These are phyloP conservation scores for Pocillopora verrucosa DNA, from an alignment of 64 coral and sea anemone genomes.

Conservation along the genomic window DNA sequence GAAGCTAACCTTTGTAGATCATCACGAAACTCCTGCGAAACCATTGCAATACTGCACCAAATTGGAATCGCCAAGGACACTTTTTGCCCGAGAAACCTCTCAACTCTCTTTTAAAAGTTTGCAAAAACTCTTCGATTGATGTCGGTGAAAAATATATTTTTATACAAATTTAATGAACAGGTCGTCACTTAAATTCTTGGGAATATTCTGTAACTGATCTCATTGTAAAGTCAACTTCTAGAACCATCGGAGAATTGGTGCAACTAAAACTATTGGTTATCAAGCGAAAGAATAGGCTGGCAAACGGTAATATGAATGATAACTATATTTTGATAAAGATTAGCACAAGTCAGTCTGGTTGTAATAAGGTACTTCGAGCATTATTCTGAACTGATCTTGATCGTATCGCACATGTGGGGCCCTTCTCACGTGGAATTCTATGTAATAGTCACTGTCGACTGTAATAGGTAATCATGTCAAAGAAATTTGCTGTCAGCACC, in stretches of 20 bases:
- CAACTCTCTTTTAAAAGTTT: no score
- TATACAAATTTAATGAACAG: neutral
- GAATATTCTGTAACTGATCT: neutral
- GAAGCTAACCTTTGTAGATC: neutral
- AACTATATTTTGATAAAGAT: no score
- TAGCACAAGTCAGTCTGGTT: no score
- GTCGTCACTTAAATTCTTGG: neutral
- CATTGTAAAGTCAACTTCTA: neutral
- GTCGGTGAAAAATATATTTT: no score
- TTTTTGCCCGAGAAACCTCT: no score
- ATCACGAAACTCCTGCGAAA: neutral
- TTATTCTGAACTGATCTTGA: neutral
- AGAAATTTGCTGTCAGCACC: neutral
- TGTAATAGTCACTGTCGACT: neutral
- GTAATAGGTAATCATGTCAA: neutral
- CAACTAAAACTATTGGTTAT: neutral
- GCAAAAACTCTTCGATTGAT: no score
- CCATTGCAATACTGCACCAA: no score
- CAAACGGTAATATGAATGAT: neutral
- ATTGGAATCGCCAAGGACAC: no score
- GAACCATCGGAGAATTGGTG: slow-evolving; percentile 16
- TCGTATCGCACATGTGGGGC: neutral
- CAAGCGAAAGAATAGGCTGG: neutral
- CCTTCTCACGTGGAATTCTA: neutral
- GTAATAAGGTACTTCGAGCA: no score